Base-by-base conservation (phyloP, 1,140 invertebrate species). In the Stegodyphus dumicola region DNA sequence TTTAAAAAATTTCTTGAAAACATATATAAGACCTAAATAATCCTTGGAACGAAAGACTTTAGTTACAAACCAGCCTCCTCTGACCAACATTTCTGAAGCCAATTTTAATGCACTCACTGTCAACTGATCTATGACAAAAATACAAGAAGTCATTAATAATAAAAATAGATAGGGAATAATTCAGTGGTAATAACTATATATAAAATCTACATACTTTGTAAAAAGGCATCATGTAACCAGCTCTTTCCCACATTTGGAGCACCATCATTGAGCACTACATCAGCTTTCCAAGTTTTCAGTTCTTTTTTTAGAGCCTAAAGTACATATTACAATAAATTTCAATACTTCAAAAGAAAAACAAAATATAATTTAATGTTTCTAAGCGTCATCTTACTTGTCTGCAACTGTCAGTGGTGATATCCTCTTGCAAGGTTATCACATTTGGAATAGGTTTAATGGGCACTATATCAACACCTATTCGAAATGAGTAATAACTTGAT, bases 41-140 rank as follows among this genome's bases (percentile, higher is more conserved):
- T 99, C 99, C 92, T 98, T 99, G 1, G 98, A 99, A 79, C 99
- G 93, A 90, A 99, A 99, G 1, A 99, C 94, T 93, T 99, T 99
- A 0, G 99, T 99, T 0, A 99, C 93, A 92, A 99, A 99, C 94
- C 95, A 99, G 69, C 99, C 99, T 77, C 97, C 97, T 89, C 94
- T 93, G 10, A 88, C 87, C n/a, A 99, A 91, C 90, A 99, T 97
- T 87, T 97, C 93, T 53, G 96, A 95, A 0, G 98, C 96, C 78
- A 99, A 89, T 92, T 98, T 99, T 18, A 99, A 91, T 17, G 99
- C 96, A 89, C 95, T 94, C 2, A 99, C 91, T 7, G 97, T 97
- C 1, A 99, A 91, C 88, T 95, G 94, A 67, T 94, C 93, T 91
- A 88, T 10, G 87, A 89, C 79, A 64, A 80, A 86, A 67, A 15